phyloP scores from a whole-genome alignment of 2,113 vertebrate species.

The Synodontis membranacea region DNA sequence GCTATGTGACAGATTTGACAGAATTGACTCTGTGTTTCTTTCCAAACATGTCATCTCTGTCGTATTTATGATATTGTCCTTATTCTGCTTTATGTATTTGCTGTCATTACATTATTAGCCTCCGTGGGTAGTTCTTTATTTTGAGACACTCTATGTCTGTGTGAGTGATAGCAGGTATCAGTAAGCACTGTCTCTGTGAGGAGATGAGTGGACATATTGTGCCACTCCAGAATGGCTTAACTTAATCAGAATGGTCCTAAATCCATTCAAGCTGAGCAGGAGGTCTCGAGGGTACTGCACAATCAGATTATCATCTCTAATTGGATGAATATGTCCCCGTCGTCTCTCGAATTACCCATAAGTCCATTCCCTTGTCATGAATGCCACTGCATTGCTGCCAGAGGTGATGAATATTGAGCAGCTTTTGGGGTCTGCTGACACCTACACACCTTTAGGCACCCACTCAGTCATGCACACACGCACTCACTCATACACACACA shows the following conservation, averaged over 20 bases:
- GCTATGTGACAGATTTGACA: not conserved
- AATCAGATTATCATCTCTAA: slow-evolving; percentile 57
- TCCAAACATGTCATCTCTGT: not conserved
- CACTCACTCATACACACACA: slow-evolving; percentile 19
- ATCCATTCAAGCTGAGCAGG: slow-evolving; percentile 36
- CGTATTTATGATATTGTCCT: not conserved
- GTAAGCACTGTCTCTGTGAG: slow-evolving; percentile 24
- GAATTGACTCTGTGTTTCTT: not conserved
- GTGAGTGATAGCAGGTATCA: slow-evolving; percentile 48
- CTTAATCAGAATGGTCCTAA: slow-evolving; percentile 52
- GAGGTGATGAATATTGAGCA: slow-evolving; percentile 51
- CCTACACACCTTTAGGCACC: slow-evolving; percentile 36
- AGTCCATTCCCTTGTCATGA: slow-evolving; percentile 49
- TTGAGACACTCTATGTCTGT: slow-evolving; percentile 12
- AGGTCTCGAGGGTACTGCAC: slow-evolving; percentile 30
- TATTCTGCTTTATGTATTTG: slow-evolving; percentile 17
- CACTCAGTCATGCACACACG: slow-evolving; percentile 14
- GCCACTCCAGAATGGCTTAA: slow-evolving; percentile 49
- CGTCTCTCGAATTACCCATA: slow-evolving; percentile 48
- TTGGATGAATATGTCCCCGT: slow-evolving; percentile 49
- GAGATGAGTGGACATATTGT: slow-evolving; percentile 51
- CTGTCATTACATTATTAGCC: slow-evolving; percentile 6
- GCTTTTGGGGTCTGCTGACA: slow-evolving; percentile 21
- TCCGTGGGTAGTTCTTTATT: not conserved
- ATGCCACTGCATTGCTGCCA: slow-evolving; percentile 31